Conservation (phyloP, 2,888 invertebrate species). For the Gandaritis pyraliata region DNA sequence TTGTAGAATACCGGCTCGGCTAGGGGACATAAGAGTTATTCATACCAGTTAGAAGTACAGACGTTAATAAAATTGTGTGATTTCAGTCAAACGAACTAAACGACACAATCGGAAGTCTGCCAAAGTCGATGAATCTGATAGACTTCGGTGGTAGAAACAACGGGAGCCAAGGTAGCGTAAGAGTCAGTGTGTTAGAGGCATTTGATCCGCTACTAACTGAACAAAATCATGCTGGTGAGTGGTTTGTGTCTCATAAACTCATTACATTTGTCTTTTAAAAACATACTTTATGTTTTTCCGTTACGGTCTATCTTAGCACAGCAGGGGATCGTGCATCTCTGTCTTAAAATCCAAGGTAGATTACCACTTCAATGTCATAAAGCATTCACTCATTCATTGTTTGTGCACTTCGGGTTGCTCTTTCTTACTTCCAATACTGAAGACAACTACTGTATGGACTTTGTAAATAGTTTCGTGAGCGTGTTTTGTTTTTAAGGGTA, state of each 20-base stretch:
- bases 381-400: not conserved
- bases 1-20: too few species aligned
- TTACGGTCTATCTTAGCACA: conserved; percentile 4
- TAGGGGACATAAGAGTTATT: not conserved
- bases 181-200: conserved; percentile 91
- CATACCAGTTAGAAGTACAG: not conserved
- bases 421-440: not conserved
- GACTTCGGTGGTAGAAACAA: conserved; percentile 71
- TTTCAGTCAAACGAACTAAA: conserved; percentile 73
- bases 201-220: conserved; percentile 93
- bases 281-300: not conserved
- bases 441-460: not conserved
- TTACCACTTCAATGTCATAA: not conserved
- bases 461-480: not conserved
- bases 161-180: conserved; percentile 75
- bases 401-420: conserved; percentile 4
- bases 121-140: conserved; percentile 73
- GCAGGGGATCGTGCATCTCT: not conserved
- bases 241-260: conserved; percentile 59
- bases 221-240: conserved; percentile 83
- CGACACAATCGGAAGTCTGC: conserved; percentile 70
- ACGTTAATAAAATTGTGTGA: conserved; percentile 4
- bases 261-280: conserved; percentile 31
- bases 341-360: not conserved
- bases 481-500: not conserved